Evolutionary conservation across 2,888 invertebrate species (phyloP).

Genomic region (Campopleginae sp.): DNA sequence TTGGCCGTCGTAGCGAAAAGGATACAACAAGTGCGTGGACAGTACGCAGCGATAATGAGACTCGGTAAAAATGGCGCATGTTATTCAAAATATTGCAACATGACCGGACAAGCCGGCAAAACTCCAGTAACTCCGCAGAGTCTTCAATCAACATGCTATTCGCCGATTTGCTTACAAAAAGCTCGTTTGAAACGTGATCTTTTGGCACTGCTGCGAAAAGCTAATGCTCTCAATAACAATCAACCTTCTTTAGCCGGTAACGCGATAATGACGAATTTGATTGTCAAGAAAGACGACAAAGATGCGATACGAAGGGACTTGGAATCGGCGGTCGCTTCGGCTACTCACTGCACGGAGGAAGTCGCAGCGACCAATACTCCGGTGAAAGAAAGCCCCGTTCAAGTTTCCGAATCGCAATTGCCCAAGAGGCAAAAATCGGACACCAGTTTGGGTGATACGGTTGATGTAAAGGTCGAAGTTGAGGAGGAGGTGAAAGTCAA

Average conservation of each 20-base stretch:
- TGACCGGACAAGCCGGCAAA: constrained; percentile 85
- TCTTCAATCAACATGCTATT: constrained; percentile 89
- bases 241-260: constrained; percentile 60
- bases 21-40: constrained; percentile 88
- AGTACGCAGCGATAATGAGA: constrained; percentile 89
- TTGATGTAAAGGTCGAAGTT: background rate
- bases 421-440: constrained; percentile 59
- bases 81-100: constrained; percentile 89
- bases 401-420: constrained; percentile 36
- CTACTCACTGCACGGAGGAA: constrained; percentile 87
- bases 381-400: constrained; percentile 32
- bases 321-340: constrained; percentile 87
- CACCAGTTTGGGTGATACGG: background rate
- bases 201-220: constrained; percentile 87
- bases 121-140: constrained; percentile 84
- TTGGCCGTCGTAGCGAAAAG: constrained; percentile 87
- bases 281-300: constrained; percentile 79
- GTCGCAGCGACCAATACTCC: constrained; percentile 73
- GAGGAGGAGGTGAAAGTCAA: constrained; percentile 14
- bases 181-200: constrained; percentile 90
- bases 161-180: constrained; percentile 92
- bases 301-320: constrained; percentile 88
- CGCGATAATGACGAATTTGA: constrained; percentile 3
- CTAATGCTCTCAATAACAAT: constrained; percentile 85
- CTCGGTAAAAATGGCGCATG: constrained; percentile 90